Percentiles rank a stretch among this genome's conserved stretches.
phyloP scores from a whole-genome alignment of 2,113 vertebrate species.

The Jacana jacana region DNA sequence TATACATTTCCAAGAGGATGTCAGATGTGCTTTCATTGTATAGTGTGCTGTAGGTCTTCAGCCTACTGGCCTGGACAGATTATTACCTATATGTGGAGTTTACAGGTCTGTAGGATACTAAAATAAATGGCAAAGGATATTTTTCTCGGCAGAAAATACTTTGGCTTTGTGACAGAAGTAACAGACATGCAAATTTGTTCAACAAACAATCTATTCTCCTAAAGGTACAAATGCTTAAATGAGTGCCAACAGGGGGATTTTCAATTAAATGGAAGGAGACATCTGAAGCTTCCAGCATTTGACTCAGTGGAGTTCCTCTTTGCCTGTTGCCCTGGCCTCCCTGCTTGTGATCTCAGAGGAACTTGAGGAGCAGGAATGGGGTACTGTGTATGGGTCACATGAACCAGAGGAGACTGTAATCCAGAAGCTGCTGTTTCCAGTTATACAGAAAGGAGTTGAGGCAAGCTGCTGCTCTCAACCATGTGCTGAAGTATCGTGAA shows the following conservation, averaged over 20 bases:
- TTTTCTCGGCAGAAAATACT: background rate
- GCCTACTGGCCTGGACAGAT: background rate
- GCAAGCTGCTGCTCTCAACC: background rate
- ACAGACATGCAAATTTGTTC: background rate
- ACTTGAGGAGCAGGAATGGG: background rate
- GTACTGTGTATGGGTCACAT: background rate
- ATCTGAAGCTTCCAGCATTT: background rate
- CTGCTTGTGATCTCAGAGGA: background rate
- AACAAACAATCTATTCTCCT: background rate
- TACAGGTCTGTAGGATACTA: background rate
- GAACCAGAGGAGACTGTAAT: background rate
- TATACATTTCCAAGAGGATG: background rate
- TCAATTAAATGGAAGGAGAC: background rate
- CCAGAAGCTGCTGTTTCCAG: background rate
- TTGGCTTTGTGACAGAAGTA: background rate
- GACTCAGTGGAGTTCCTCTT: background rate
- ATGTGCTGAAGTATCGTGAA: background rate
- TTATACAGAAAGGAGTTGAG: background rate
- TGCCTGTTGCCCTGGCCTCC: background rate
- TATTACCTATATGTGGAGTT: background rate
- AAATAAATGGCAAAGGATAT: background rate
- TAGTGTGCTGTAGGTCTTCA: background rate
- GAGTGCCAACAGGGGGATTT: background rate
- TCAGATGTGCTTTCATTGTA: background rate
- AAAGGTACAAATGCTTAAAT: background rate